Evolutionary conservation across 2,888 invertebrate species (phyloP).

Genomic region (Scaptomyza parva): DNA sequence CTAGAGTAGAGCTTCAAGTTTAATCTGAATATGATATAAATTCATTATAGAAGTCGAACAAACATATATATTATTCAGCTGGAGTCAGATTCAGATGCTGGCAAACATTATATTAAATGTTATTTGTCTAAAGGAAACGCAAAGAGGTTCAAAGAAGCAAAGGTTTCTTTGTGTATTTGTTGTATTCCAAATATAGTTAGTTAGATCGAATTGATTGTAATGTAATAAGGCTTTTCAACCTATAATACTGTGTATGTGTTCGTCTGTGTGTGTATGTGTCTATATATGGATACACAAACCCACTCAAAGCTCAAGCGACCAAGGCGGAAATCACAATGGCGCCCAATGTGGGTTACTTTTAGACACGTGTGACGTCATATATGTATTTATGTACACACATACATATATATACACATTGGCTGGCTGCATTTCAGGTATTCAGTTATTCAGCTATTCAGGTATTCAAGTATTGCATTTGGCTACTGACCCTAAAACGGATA

Average conservation of each 20-base stretch:
- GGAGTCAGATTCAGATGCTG: too few species aligned
- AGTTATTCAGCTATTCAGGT: too few species aligned
- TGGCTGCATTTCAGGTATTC: slow-evolving; percentile 38
- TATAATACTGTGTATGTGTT: not conserved
- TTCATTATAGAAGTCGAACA: not conserved
- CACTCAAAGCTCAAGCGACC: not conserved
- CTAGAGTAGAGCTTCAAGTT: slow-evolving; percentile 3
- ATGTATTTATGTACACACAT: slow-evolving; percentile 1
- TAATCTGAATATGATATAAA: slow-evolving; percentile 1
- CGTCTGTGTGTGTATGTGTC: not conserved
- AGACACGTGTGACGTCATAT: slow-evolving; percentile 1
- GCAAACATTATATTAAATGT: too few species aligned
- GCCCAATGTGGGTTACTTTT: slow-evolving; percentile 25
- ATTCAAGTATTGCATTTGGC: slow-evolving; percentile 21
- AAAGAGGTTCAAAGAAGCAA: too few species aligned
- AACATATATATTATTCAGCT: not conserved
- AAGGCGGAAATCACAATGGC: slow-evolving; percentile 7
- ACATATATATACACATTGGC: slow-evolving; percentile 1
- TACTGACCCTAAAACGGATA: slow-evolving; percentile 41
- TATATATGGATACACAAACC: not conserved
- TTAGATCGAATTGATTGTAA: slow-evolving; percentile 5
- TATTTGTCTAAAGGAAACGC: not conserved
- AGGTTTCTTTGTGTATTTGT: not conserved
- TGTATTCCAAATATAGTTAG: not conserved
- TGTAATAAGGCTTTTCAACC: not conserved